These are phyloP conservation scores for Isotomurus palustris DNA, from an alignment of 2,888 invertebrate genomes.

Conservation along the genomic window DNA sequence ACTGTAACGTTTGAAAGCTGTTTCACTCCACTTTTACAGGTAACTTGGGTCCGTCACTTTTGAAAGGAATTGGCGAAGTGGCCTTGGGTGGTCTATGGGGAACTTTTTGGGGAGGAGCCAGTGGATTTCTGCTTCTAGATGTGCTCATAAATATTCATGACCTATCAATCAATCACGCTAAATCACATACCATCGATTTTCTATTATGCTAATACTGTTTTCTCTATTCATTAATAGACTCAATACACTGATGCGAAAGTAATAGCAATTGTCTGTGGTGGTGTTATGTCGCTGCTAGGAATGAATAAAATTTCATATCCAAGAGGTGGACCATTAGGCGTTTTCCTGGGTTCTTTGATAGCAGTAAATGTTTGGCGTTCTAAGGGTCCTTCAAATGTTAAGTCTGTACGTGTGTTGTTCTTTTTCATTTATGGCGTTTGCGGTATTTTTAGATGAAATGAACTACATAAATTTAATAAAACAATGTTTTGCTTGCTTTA, in stretches of 20 bases:
- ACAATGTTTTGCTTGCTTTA: background rate
- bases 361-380: constrained; percentile 25
- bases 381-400: too few relatives aligned
- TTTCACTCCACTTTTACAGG: constrained; percentile 20
- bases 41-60: constrained; percentile 21
- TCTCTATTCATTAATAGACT: constrained; percentile 5
- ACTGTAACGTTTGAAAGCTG: too few relatives aligned
- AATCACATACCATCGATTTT: too few relatives aligned
- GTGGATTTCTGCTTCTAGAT: constrained; percentile 27
- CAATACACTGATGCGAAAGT: constrained; percentile 12
- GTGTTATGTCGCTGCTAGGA: constrained; percentile 36
- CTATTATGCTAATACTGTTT: background rate
- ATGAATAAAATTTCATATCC: constrained; percentile 37
- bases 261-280: constrained; percentile 29
- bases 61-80: constrained; percentile 36
- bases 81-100: constrained; percentile 34
- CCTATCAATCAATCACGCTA: too few relatives aligned
- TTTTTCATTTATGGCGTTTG: too few relatives aligned
- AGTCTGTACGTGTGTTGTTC: too few relatives aligned
- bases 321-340: constrained; percentile 37
- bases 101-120: constrained; percentile 35
- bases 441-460: too few relatives aligned
- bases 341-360: constrained; percentile 31
- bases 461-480: background rate
- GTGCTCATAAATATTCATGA: too few relatives aligned